These are phyloP conservation scores for Epizoanthus stellaris DNA, from an alignment of 92 coral and sea anemone genomes.

Conservation along the genomic window DNA sequence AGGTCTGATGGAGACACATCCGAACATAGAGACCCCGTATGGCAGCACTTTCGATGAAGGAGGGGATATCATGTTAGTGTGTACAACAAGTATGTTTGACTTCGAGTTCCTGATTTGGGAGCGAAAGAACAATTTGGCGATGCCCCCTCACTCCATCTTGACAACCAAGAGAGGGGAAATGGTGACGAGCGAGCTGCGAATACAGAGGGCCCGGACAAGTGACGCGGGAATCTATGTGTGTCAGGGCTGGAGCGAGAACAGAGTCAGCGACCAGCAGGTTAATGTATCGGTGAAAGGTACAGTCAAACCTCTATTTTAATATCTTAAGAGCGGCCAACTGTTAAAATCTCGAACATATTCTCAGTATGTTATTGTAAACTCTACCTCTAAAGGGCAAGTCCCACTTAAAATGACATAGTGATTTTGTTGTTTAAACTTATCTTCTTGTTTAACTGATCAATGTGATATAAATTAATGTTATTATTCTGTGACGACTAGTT, in stretches of 20 bases:
- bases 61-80: constrained; percentile 9
- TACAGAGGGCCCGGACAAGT: constrained; percentile 23
- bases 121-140: not conserved
- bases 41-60: constrained; percentile 35
- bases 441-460: no score
- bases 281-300: constrained; percentile 63
- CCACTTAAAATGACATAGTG: no score
- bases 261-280: constrained; percentile 44
- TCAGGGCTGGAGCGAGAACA: constrained; percentile 71
- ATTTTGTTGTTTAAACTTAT: no score
- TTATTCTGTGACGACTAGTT: no score
- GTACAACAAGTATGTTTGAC: constrained; percentile 42
- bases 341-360: no score
- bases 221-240: constrained; percentile 77
- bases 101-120: constrained; percentile 42
- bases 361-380: no score
- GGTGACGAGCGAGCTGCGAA: constrained; percentile 36
- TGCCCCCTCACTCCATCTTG: not conserved
- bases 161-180: constrained; percentile 18
- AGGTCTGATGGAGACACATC: constrained; percentile 14
- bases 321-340: not conserved
- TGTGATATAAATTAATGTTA: no score
- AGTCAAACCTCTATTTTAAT: not conserved
- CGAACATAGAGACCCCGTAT: constrained; percentile 20
- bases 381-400: no score